Evolutionary conservation across 2,888 invertebrate genomes (phyloP), one percentile per base, ranked within the genome.

Genomic region (Leptinotarsa peninsularis): DNA sequence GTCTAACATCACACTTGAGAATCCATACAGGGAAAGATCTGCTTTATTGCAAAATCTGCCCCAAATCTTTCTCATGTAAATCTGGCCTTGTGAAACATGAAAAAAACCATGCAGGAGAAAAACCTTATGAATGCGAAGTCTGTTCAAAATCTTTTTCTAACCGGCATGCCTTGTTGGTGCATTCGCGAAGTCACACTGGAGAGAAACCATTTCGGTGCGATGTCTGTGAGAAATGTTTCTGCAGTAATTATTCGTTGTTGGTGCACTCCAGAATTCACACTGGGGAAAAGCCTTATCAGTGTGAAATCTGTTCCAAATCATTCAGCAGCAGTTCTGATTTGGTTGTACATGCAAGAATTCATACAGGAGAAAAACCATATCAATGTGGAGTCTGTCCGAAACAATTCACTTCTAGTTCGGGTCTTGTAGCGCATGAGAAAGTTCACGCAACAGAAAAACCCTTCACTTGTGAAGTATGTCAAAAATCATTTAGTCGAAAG

Each of bases 231-330:
- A 71, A 74, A 50, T 4, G 33, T 5, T 74, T 74, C 50, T 21
- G 18, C 13, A 49, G 27, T 10, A 74, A 71, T 21, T 15, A 21
- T 15, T 18, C 49, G 5, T 21, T 74, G 5, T 67, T 4, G 21
- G n/a, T 54, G 4, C 74, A 74, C 23, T 27, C 67, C 50, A 49
- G 67, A 66, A 58, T 66, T 17, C 71, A 74, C 66, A 49, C 67
- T 5, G 66, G 66, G 1, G 72, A 72, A 33, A 58, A 67, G n/a
- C 58, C 54, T 5, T 72, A 66, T 18, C 10, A 17, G n/a, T 72
- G 73, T 23, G 69, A 69, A 49, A 33, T 69, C 1, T 73, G 73
- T 23, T 23, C 23, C 4, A 58, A 58, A 15, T 13, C 58, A 1
- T 58, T 63, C 13, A n/a, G 7, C 17, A 27, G 33, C 3, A 63